Conservation (phyloP, 2,113 vertebrate genomes). For the Suricata suricatta region DNA sequence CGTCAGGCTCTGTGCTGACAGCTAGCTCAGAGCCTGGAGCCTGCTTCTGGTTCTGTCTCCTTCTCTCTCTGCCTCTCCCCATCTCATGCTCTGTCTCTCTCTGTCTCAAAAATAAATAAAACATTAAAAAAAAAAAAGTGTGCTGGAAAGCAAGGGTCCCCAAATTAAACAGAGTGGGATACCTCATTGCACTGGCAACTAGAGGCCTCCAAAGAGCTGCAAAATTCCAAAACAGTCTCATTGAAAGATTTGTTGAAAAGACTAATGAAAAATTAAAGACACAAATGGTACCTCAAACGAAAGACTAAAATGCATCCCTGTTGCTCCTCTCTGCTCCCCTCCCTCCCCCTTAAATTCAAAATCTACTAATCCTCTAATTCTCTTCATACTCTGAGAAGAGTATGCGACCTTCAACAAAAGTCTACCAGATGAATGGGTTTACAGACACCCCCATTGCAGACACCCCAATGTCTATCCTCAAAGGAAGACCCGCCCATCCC, state of each 20-base stretch:
- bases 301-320: neutral
- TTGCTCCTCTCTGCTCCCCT: neutral
- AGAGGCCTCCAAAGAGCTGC: neutral
- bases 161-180: neutral
- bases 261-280: neutral
- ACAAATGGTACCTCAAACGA: neutral
- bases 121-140: no score
- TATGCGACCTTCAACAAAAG: neutral
- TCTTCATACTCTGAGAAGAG: neutral
- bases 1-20: no score
- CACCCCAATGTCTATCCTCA: neutral
- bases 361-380: neutral
- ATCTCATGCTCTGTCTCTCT: no score
- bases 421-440: neutral
- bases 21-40: no score
- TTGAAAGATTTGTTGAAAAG: neutral
- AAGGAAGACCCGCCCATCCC: neutral
- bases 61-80: no score
- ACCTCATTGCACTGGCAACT: neutral
- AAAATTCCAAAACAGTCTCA: neutral
- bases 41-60: no score
- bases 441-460: neutral
- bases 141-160: neutral
- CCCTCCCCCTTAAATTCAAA: neutral
- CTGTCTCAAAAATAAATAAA: no score